phyloP scores from a whole-genome alignment of 2,888 invertebrate species.

The Hipparchia sbordonii region DNA sequence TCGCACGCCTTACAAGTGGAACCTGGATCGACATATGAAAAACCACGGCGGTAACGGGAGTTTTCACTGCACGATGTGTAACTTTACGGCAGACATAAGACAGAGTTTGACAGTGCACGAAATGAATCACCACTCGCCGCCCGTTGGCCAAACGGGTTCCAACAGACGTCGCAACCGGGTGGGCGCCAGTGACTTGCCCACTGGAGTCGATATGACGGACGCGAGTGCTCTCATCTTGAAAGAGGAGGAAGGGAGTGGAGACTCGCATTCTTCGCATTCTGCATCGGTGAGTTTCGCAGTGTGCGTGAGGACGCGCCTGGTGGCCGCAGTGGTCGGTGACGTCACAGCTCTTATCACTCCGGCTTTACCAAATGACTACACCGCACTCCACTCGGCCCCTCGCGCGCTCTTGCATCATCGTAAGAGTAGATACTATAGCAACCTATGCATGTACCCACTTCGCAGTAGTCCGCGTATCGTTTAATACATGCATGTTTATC shows the following conservation, averaged over 20 bases:
- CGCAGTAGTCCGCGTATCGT: constrained; percentile 38
- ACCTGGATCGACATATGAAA: constrained; percentile 95
- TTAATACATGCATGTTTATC: constrained; percentile 42
- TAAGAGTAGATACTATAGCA: not conserved
- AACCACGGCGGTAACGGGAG: constrained; percentile 94
- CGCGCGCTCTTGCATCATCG: constrained; percentile 58
- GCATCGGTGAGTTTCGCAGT: constrained; percentile 68
- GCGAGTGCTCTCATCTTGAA: constrained; percentile 61
- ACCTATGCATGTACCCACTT: constrained; percentile 39
- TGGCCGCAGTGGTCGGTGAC: constrained; percentile 58
- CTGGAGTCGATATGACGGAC: constrained; percentile 56
- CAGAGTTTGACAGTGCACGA: constrained; percentile 96
- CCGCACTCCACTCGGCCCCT: constrained; percentile 51
- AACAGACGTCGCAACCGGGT: constrained; percentile 88
- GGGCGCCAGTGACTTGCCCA: constrained; percentile 86
- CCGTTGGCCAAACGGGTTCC: constrained; percentile 85
- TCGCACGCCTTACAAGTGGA: constrained; percentile 95
- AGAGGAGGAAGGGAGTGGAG: constrained; percentile 79
- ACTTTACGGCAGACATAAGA: constrained; percentile 95
- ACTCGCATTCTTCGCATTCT: constrained; percentile 74
- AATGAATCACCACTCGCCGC: constrained; percentile 94
- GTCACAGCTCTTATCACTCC: constrained; percentile 61
- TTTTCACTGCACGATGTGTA: constrained; percentile 93
- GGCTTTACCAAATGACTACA: constrained; percentile 37
- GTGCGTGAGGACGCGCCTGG: constrained; percentile 59